These are phyloP conservation scores for Lordiphosa mommai DNA, from an alignment of 1,140 invertebrate species.

Conservation along the genomic window DNA sequence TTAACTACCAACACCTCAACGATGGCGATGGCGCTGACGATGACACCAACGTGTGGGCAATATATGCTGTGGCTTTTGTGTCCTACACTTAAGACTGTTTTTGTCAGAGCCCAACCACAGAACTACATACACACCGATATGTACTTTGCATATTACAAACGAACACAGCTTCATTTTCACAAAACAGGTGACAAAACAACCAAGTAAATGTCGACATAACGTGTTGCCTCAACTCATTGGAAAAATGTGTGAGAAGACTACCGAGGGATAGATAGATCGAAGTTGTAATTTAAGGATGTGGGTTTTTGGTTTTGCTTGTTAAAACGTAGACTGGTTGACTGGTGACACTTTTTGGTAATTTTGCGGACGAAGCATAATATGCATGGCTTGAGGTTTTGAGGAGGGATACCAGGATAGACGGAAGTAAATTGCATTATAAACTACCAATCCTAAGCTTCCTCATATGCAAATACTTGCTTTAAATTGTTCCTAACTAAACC, in stretches of 20 bases:
- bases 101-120: constrained; percentile 15
- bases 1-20: constrained; percentile 62
- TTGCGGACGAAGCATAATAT: no score
- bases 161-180: constrained; percentile 56
- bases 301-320: no score
- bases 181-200: constrained; percentile 58
- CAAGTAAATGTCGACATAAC: constrained; percentile 44
- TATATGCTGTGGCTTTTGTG: constrained; percentile 55
- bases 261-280: constrained; percentile 2
- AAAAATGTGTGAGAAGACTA: constrained; percentile 9
- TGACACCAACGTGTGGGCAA: constrained; percentile 34
- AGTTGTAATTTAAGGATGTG: no score
- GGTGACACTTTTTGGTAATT: no score
- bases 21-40: constrained; percentile 22
- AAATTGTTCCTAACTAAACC: no score
- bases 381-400: no score
- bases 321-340: no score
- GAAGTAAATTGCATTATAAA: no score
- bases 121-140: constrained; percentile 17
- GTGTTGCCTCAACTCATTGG: constrained; percentile 24
- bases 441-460: no score
- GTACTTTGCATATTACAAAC: constrained; percentile 29
- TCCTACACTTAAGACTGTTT: constrained; percentile 1
- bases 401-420: no score
- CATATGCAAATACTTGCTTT: no score